Evolutionary conservation across 2,888 invertebrate genomes (phyloP).

Genomic region (Conchocele bisecta): DNA sequence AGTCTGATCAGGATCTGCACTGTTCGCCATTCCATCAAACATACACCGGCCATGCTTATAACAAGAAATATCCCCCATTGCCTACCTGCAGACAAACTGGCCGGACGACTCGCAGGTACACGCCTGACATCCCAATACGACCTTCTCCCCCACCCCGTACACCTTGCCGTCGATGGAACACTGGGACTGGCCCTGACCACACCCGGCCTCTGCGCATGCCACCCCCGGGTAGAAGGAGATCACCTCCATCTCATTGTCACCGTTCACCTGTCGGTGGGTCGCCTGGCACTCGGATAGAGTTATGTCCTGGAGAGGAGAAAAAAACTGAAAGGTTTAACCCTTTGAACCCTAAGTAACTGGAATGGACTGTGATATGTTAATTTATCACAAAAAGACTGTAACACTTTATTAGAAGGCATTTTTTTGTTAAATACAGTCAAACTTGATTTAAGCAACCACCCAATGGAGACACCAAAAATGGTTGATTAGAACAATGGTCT

Average conservation of each 20-base stretch:
- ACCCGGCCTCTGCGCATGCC: slow-evolving; percentile 70
- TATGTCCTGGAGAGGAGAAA: slow-evolving; percentile 33
- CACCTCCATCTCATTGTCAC: slow-evolving; percentile 62
- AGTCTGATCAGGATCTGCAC: too few species aligned
- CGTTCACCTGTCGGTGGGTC: slow-evolving; percentile 58
- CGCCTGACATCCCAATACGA: slow-evolving; percentile 71
- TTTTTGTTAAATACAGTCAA: too few species aligned
- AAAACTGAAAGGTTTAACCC: neutral
- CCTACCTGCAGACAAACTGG: slow-evolving; percentile 73
- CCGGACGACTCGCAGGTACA: slow-evolving; percentile 72
- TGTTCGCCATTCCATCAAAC: too few species aligned
- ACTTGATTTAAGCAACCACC: too few species aligned
- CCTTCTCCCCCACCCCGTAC: slow-evolving; percentile 64
- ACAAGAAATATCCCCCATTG: too few species aligned
- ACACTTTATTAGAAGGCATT: too few species aligned
- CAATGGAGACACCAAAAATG: too few species aligned
- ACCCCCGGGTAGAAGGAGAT: slow-evolving; percentile 70
- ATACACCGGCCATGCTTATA: too few species aligned
- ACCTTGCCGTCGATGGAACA: slow-evolving; percentile 67
- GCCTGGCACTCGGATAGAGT: slow-evolving; percentile 61
- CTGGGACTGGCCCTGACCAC: slow-evolving; percentile 50
- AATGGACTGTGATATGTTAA: too few species aligned
- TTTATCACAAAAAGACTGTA: too few species aligned
- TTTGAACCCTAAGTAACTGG: too few species aligned
- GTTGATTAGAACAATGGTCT: too few species aligned